Base-by-base conservation (phyloP, 2,888 invertebrate species). In the Empis stercorea region DNA sequence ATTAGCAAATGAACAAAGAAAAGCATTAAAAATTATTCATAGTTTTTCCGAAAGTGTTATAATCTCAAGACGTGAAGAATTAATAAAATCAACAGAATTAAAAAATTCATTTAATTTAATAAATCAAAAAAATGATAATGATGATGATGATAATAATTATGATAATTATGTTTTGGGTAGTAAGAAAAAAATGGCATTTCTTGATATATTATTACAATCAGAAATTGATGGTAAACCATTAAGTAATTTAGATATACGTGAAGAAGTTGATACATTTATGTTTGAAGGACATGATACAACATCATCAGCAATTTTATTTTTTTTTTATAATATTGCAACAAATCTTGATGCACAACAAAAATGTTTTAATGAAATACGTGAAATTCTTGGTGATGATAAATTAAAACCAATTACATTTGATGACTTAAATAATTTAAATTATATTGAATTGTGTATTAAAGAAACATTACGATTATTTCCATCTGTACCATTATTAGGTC, bases 261-360 rank as follows among this genome's bases (percentile, higher is more conserved):
- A 82, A 60, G 81, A 84, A 68, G 80, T 83, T 0, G 79, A 83
- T 54, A 84, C 84, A 0, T 82, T 84, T 55, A 79, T 84, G 78
- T 84, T 84, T 63, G 82, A 77, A 64, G 74, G 73, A 0, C 72
- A 74, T 48, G 73, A 75, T 49, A 75, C 75, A 4, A 74, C 73
- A 10, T 69, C 73, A 0, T 68, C 73, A 13, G 72, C 72, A 3
- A 64, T 76, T 11, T 65, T 65, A 48, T 76, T 75, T 64, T 60
- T 71, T 43, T 62, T 76, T 23, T 75, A 72, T 51, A 64, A 68
- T 50, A 59, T 76, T 38, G 73, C 73, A 2, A 59, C 60, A 23
- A 54, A 73, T 60, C 70, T 68, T 2, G 64, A 72, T n/a, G 56
- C 70, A 30, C 76, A 76, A 57, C 55, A 63, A 10, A 72, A 71